Conservation (phyloP, 1,140 invertebrate species). For the Drosophila busckii region DNA sequence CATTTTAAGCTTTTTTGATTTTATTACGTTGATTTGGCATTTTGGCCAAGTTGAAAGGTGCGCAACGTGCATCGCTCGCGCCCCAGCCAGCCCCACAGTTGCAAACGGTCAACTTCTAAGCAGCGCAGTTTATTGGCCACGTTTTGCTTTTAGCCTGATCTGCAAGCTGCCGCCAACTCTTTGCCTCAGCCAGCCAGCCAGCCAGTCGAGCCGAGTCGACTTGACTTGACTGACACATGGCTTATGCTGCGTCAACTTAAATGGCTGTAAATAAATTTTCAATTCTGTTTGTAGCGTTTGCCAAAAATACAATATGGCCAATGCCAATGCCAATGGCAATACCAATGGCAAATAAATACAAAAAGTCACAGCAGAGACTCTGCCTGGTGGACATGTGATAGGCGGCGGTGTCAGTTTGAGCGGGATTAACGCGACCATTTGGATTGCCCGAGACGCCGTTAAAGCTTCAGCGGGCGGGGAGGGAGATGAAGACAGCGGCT, state of each 20-base stretch:
- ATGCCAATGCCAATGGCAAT: slow-evolving; percentile 18
- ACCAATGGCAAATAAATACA: slow-evolving; percentile 7
- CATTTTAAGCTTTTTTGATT: slow-evolving; percentile 63
- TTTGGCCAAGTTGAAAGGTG: slow-evolving; percentile 66
- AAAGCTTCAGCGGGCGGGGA: too few relatives aligned
- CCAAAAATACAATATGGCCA: slow-evolving; percentile 44
- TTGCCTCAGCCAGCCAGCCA: not conserved
- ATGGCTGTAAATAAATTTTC: slow-evolving; percentile 73
- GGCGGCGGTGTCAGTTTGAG: slow-evolving; percentile 29
- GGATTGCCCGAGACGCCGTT: too few relatives aligned
- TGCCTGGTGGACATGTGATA: slow-evolving; percentile 28
- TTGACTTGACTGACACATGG: slow-evolving; percentile 64
- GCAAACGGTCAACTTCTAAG: slow-evolving; percentile 43
- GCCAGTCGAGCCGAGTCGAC: not conserved
- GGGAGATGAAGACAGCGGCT: too few relatives aligned
- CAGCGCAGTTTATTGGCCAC: slow-evolving; percentile 65
- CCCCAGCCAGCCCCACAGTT: too few relatives aligned
- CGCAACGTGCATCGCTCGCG: slow-evolving; percentile 62
- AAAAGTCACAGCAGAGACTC: not conserved
- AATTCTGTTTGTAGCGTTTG: slow-evolving; percentile 68
- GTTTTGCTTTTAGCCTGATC: slow-evolving; percentile 25
- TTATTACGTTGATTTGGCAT: slow-evolving; percentile 64
- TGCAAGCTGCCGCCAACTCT: too few relatives aligned
- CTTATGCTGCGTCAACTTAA: slow-evolving; percentile 69
- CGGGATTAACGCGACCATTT: slow-evolving; percentile 22